Base-by-base conservation (phyloP, 2,113 vertebrate species). In the Corynorhinus townsendii region DNA sequence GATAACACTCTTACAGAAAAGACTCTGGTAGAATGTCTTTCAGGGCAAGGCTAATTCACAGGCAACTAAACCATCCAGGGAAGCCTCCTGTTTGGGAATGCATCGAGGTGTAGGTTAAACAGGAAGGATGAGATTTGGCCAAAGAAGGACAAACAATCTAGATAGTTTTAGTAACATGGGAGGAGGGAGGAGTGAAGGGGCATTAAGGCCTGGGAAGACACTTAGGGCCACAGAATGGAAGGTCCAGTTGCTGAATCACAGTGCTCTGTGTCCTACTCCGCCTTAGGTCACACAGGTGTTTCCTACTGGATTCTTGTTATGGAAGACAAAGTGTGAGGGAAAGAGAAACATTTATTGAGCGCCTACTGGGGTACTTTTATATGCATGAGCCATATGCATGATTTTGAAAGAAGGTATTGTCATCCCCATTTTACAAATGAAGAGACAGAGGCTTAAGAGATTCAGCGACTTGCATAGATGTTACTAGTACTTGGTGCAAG, bases 391-490 rank as follows among this genome's bases (percentile, higher is more conserved):
- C 43, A 80, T 26, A 47, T n/a, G 16, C 12, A 54, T 15, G 52
- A 54, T 59, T 91, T 90, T 93, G 52, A 95, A 93, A 92, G 88
- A 90, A 45, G 10, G 33, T 33, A 43, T 95, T 59, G 43, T 79
- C 84, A 86, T 69, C 72, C 64, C 33, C 54, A 90, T 71, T 64
- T 90, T 72, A 75, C 11, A 62, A 62, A 81, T 69, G 56, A 75
- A 69, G 15, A 92, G 28, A 64, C 38, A 92, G 73, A 79, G 52
- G 77, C 72, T 69, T 38, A 49, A 66, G 64, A 49, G 12, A 72
- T 71, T 22, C 17, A 10, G 11, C 33, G 80, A 52, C 26, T 93
- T 66, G 12, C 24, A 30, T 2, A 49, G 5, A 62, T 33, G 16
- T 45, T 90, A 49, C 76, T 77, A 62, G 33, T 16, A 79, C 6